A percentile compares a stretch with the other conserved stretches of the same genome.
Conservation (phyloP, 2,797 vertebrate genomes). For the Danio albolineatus region DNA sequence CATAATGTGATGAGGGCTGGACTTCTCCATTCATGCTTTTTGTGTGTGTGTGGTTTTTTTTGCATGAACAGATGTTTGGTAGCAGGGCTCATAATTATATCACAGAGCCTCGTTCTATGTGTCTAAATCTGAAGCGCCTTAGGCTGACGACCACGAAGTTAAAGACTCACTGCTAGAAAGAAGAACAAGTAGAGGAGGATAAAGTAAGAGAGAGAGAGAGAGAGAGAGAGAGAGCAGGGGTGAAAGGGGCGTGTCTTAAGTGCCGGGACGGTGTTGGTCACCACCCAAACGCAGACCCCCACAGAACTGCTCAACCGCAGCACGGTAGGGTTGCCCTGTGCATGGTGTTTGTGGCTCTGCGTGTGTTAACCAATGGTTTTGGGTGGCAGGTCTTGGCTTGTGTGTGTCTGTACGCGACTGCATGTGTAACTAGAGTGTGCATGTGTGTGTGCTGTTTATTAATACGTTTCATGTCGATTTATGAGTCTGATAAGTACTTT, state of each 20-base stretch:
- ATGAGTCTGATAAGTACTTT: constrained; percentile 4
- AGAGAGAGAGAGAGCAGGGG: constrained; percentile 54
- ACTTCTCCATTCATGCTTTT: constrained; percentile 11
- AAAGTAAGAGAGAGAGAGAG: constrained; percentile 39
- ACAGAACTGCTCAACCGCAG: constrained; percentile 60
- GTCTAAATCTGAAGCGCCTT: constrained; percentile 27
- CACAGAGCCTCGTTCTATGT: constrained; percentile 20
- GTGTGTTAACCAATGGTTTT: constrained; percentile 8
- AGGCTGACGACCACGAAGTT: neutral
- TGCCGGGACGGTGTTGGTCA: constrained; percentile 58
- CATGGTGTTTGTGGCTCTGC: constrained; percentile 50
- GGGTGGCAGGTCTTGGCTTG: constrained; percentile 43
- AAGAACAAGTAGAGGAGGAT: constrained; percentile 2
- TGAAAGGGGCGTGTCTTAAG: constrained; percentile 62
- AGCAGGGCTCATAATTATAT: constrained; percentile 20
- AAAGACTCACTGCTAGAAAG: constrained; percentile 1
- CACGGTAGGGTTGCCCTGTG: constrained; percentile 66
- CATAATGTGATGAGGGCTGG: neutral
- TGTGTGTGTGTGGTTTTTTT: constrained; percentile 26
- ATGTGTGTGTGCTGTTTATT: constrained; percentile 15
- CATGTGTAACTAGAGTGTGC: constrained; percentile 4
- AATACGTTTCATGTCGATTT: constrained; percentile 26
- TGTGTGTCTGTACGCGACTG: constrained; percentile 49
- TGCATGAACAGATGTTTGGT: constrained; percentile 26
- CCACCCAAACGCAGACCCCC: constrained; percentile 65